These are phyloP conservation scores for Criorhina ranunculi DNA, from an alignment of 2,888 invertebrate species.

Conservation along the genomic window DNA sequence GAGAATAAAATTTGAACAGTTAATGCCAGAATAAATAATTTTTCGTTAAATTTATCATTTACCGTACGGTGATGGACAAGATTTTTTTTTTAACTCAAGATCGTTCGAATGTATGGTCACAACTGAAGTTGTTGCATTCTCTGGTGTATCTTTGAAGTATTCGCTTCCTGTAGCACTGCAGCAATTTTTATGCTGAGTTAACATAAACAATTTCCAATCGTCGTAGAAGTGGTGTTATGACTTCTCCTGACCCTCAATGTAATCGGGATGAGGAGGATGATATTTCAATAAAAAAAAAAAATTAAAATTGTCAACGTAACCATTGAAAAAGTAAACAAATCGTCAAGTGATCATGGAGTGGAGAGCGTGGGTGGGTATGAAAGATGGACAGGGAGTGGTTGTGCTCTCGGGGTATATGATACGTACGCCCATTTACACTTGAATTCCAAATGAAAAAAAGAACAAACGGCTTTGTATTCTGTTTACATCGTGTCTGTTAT, in stretches of 20 bases:
- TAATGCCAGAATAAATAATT: neutral
- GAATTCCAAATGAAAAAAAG: too few relatives aligned
- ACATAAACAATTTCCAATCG: neutral
- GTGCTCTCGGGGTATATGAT: too few relatives aligned
- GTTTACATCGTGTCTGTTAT: too few relatives aligned
- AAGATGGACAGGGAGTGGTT: too few relatives aligned
- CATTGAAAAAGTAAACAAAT: neutral
- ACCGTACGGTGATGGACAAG: slow-evolving; percentile 3
- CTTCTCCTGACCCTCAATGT: neutral
- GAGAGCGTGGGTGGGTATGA: too few relatives aligned
- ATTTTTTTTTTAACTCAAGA: neutral
- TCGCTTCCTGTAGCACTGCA: neutral
- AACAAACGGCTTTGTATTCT: too few relatives aligned
- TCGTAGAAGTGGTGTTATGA: neutral
- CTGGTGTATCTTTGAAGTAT: too few relatives aligned
- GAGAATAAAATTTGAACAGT: neutral
- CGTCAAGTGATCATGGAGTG: too few relatives aligned
- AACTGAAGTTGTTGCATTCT: neutral
- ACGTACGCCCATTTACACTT: too few relatives aligned
- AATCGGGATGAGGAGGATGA: neutral
- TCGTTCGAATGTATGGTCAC: neutral
- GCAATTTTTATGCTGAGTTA: slow-evolving; percentile 3
- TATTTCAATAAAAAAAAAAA: neutral
- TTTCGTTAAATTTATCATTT: neutral
- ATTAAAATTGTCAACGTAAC: neutral